Evolutionary conservation across 2,888 invertebrate genomes (phyloP), one percentile per base, ranked within the genome.

Genomic region (Nymphalis polychloros): DNA sequence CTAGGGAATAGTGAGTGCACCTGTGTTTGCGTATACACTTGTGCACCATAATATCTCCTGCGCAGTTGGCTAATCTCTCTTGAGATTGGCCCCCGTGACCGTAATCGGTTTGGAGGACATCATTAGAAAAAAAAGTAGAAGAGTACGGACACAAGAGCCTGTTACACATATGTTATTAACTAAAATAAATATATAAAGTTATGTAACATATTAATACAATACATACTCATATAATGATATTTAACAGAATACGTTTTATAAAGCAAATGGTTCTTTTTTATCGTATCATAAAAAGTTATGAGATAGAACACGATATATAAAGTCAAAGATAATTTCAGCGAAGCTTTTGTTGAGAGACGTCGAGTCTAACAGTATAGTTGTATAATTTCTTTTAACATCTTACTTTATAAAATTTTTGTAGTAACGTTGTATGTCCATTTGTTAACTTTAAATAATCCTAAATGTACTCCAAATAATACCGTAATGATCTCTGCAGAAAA

Each of bases 171-270:
- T 49, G 5, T 3, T 8, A 8, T 19, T n/a, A 50, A 8, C 19
- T 10, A 10, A 17, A 31, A 53, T 53, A 53, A 53, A 31, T 1
- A 27, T 17, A 13, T 8, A 17, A 13, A 17, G 0, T 17, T 8
- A 16, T 31, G 27, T n/a, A 17, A 31, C 1, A n/a, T 55, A 16
- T 53, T 27, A 55, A 55, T 17, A n/a, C 31, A 31, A 17, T 8
- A 55, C 53, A 55, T 41, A 41, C 41, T 41, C 41, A 13, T 41
- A 13, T 31, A 23, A 52, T 55, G 31, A 55, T 31, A 55, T 55
- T 55, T 55, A 55, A 55, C 17, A 55, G 53, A 55, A 55, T 55
- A 55, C 31, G 31, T 55, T 55, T 31, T 55, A 27, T 55, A 55
- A 55, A 23, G 27, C 16, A 55, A 55, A 55, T 55, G 27, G 53